Conservation (phyloP, 2,797 vertebrate genomes). For the Mus minutoides region DNA sequence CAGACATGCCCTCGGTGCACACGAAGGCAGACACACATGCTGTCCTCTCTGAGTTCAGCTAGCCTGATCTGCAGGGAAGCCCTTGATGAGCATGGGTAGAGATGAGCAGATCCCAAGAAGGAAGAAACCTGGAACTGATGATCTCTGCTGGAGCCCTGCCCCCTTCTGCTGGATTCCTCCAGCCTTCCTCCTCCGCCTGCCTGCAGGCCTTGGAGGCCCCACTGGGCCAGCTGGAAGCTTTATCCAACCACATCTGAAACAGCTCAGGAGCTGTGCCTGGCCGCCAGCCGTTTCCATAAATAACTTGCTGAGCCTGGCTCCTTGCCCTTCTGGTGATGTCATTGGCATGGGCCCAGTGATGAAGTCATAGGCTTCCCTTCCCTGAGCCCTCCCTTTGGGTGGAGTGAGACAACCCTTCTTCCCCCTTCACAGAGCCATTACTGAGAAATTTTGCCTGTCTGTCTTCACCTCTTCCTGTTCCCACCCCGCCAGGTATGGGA, state of each 20-base stretch:
- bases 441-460: slow-evolving; percentile 52
- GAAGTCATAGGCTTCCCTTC: slow-evolving; percentile 79
- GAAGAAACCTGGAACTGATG: rapidly evolving
- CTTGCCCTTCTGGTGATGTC: slow-evolving; percentile 83
- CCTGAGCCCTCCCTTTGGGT: slow-evolving; percentile 52
- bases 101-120: not conserved
- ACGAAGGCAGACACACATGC: rapidly evolving
- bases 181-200: not conserved
- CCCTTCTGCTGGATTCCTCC: not conserved
- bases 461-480: slow-evolving; percentile 17
- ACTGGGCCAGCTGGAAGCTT: slow-evolving; percentile 64
- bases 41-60: not conserved
- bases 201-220: not conserved
- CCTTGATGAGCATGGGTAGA: not conserved
- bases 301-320: slow-evolving; percentile 81
- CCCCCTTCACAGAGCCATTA: not conserved
- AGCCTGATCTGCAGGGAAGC: not conserved
- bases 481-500: not conserved
- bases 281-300: slow-evolving; percentile 84
- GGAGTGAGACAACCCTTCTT: slow-evolving; percentile 21
- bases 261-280: slow-evolving; percentile 68
- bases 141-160: not conserved
- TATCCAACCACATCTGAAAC: slow-evolving; percentile 81
- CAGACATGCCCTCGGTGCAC: rapidly evolving
- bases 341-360: slow-evolving; percentile 78